Conservation (phyloP, 2,888 invertebrate species). For the Pachymerium ferrugineum region DNA sequence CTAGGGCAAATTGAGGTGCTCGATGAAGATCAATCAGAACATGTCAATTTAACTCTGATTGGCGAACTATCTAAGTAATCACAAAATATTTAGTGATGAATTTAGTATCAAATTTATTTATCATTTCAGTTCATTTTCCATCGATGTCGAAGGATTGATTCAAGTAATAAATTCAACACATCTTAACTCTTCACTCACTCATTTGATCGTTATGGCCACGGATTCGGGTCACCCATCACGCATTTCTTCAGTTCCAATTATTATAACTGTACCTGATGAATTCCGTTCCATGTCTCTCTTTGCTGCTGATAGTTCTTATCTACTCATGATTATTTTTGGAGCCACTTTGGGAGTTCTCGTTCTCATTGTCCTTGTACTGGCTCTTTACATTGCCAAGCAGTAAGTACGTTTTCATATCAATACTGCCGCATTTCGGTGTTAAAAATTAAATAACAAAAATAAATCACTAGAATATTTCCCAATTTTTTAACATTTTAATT, state of each 20-base stretch:
- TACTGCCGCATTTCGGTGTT: too few species aligned
- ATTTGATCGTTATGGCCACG: constrained; percentile 72
- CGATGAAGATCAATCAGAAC: constrained; percentile 76
- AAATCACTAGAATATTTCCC: too few species aligned
- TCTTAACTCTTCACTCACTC: constrained; percentile 58
- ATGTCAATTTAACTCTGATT: constrained; percentile 63
- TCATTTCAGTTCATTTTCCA: constrained; percentile 57
- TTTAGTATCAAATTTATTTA: constrained; percentile 39
- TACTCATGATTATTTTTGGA: constrained; percentile 61
- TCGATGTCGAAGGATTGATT: constrained; percentile 63
- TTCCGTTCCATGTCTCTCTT: constrained; percentile 42
- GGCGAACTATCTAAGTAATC: constrained; percentile 63
- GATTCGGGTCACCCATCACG: constrained; percentile 79
- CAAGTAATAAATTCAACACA: constrained; percentile 42
- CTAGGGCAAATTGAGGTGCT: constrained; percentile 72
- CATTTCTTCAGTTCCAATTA: constrained; percentile 54
- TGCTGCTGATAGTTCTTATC: constrained; percentile 49
- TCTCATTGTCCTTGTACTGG: constrained; percentile 66
- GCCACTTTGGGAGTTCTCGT: constrained; percentile 67
- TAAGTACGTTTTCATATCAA: constrained; percentile 33
- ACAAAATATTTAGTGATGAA: neutral
- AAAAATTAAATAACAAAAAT: too few species aligned
- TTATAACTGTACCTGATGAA: constrained; percentile 51
- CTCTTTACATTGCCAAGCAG: constrained; percentile 60
- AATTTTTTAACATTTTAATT: too few species aligned